Percentiles rank a stretch among this genome's conserved stretches.
Conservation (phyloP, 2,888 invertebrate genomes). For the Nephrotoma appendiculata region DNA sequence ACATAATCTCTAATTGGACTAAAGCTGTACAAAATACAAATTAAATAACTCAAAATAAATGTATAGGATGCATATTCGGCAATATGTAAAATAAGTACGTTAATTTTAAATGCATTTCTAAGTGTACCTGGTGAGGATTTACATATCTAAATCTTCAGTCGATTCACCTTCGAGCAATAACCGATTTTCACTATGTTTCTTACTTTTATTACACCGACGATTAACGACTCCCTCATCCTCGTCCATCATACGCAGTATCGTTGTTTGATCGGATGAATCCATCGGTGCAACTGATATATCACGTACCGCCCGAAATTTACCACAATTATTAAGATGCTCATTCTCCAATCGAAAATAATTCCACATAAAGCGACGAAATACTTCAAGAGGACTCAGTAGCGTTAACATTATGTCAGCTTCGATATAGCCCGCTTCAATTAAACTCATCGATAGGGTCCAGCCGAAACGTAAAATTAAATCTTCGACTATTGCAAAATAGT, state of each 20-base stretch:
- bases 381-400: constrained; percentile 50
- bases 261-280: constrained; percentile 55
- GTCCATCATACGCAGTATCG: constrained; percentile 33
- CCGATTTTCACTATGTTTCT: constrained; percentile 25
- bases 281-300: constrained; percentile 71
- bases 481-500: constrained; percentile 71
- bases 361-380: constrained; percentile 68
- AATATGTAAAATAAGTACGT: not conserved
- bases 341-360: constrained; percentile 82
- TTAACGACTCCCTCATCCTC: constrained; percentile 30
- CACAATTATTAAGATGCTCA: constrained; percentile 81
- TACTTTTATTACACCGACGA: constrained; percentile 22
- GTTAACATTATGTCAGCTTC: constrained; percentile 51
- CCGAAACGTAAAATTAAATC: constrained; percentile 64
- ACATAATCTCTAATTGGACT: too few species aligned
- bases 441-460: constrained; percentile 59
- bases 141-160: constrained; percentile 24
- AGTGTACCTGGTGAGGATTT: not conserved
- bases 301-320: constrained; percentile 73
- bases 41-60: too few species aligned
- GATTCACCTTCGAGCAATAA: constrained; percentile 28
- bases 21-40: too few species aligned
- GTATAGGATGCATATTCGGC: too few species aligned
- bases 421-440: constrained; percentile 48
- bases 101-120: not conserved